Conservation (phyloP, 2,113 vertebrate genomes). For the Argyrosomus japonicus region DNA sequence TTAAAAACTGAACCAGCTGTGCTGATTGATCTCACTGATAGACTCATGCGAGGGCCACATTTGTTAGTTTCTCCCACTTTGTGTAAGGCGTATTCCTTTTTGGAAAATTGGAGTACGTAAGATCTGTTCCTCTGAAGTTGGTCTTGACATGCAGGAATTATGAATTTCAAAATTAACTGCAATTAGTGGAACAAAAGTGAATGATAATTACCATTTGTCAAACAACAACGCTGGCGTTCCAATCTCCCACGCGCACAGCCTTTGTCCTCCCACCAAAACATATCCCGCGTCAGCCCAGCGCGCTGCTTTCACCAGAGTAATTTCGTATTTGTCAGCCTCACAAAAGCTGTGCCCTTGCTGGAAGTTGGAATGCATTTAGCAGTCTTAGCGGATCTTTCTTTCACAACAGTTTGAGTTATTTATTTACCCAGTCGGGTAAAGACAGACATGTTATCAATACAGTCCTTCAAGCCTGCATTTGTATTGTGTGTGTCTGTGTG, state of each 20-base stretch:
- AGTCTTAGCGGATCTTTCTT: constrained; percentile 31
- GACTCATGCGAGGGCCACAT: constrained; percentile 5
- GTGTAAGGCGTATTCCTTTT: constrained; percentile 37
- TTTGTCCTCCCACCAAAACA: constrained; percentile 75
- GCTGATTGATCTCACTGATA: constrained; percentile 61
- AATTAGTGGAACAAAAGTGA: constrained; percentile 77
- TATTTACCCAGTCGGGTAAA: constrained; percentile 47
- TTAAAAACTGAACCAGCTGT: constrained; percentile 64
- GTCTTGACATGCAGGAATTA: constrained; percentile 66
- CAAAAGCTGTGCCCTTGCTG: constrained; percentile 67
- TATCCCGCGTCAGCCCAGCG: constrained; percentile 42
- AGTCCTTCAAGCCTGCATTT: constrained; percentile 14
- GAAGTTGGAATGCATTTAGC: constrained; percentile 57
- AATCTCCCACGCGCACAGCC: constrained; percentile 69
- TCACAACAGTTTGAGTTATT: constrained; percentile 36
- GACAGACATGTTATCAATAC: constrained; percentile 57
- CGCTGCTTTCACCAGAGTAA: constrained; percentile 54
- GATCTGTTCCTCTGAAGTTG: constrained; percentile 51
- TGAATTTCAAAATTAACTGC: constrained; percentile 72
- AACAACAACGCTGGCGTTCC: constrained; percentile 66
- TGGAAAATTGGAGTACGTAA: constrained; percentile 16
- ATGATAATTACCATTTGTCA: constrained; percentile 80
- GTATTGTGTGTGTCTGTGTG: not conserved
- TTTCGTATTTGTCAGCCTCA: constrained; percentile 68
- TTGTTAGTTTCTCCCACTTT: constrained; percentile 21